Conservation (phyloP, 2,888 invertebrate species). For the Leuctra nigra region DNA sequence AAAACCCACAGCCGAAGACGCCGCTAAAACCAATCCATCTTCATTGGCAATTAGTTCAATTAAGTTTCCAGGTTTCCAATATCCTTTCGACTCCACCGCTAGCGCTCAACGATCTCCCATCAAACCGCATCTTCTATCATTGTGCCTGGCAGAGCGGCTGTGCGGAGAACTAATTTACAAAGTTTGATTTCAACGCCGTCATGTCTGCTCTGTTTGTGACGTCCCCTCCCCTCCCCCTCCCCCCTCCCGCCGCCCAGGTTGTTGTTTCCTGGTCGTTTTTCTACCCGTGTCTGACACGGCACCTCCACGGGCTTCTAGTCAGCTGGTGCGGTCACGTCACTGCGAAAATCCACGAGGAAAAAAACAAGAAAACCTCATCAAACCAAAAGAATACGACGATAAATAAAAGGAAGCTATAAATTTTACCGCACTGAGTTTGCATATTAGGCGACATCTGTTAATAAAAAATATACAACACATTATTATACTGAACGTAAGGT, state of each 20-base stretch:
- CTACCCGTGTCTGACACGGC: neutral
- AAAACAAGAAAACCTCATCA: conserved; percentile 6
- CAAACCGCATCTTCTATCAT: neutral
- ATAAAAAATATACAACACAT: neutral
- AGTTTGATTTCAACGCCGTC: conserved; percentile 21
- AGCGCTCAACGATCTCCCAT: neutral
- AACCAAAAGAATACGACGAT: neutral
- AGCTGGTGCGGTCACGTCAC: conserved; percentile 10
- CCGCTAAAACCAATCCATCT: no score
- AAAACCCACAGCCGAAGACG: no score
- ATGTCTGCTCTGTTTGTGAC: conserved; percentile 12
- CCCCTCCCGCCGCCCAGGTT: neutral
- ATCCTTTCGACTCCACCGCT: neutral
- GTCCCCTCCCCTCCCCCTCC: neutral
- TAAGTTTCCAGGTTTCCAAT: neutral
- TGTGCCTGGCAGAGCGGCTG: neutral
- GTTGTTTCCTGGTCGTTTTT: neutral
- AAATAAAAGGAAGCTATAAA: conserved; percentile 11
- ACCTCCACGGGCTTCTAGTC: conserved; percentile 10
- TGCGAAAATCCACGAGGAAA: neutral
- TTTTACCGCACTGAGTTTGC: neutral
- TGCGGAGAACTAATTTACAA: conserved; percentile 23
- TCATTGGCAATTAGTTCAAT: no score
- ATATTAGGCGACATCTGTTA: conserved; percentile 4
- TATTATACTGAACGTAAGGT: no score